Conservation (phyloP, 2,888 invertebrate species). For the Xestoiulus laeticollis region DNA sequence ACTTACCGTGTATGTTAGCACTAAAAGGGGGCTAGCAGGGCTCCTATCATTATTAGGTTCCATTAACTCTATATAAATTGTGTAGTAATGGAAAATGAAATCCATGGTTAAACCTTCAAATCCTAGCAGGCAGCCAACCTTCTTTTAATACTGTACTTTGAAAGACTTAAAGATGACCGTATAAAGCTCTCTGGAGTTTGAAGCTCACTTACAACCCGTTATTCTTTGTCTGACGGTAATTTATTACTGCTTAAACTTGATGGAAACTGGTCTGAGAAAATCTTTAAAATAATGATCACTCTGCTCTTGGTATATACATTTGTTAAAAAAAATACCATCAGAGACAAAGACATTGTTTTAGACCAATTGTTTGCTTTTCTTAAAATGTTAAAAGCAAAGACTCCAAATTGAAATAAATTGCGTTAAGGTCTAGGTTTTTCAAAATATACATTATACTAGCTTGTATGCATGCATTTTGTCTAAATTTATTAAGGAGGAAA, state of each 20-base stretch:
- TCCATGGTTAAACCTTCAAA: constrained; percentile 38
- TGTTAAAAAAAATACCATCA: neutral
- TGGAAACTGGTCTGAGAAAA: neutral
- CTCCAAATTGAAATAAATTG: neutral
- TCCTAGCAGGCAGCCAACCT: constrained; percentile 24
- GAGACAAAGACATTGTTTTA: neutral
- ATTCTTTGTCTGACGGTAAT: constrained; percentile 20
- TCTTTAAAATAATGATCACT: neutral
- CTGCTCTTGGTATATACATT: neutral
- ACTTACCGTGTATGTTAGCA: constrained; percentile 38
- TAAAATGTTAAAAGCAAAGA: neutral
- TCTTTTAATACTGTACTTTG: neutral
- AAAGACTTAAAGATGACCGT: constrained; percentile 35
- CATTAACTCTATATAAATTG: constrained; percentile 34
- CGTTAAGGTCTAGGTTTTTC: neutral
- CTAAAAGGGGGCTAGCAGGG: constrained; percentile 19
- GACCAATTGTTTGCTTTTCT: neutral
- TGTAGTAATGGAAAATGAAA: constrained; percentile 41
- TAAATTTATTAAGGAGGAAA: no score
- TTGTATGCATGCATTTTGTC: no score
- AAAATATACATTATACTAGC: no score
- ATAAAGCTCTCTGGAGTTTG: neutral
- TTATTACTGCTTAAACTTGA: constrained; percentile 5
- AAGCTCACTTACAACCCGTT: neutral
- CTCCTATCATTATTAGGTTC: constrained; percentile 30